These are phyloP conservation scores for Macroteleia sp. DNA, from an alignment of 2,888 invertebrate species.

Conservation along the genomic window DNA sequence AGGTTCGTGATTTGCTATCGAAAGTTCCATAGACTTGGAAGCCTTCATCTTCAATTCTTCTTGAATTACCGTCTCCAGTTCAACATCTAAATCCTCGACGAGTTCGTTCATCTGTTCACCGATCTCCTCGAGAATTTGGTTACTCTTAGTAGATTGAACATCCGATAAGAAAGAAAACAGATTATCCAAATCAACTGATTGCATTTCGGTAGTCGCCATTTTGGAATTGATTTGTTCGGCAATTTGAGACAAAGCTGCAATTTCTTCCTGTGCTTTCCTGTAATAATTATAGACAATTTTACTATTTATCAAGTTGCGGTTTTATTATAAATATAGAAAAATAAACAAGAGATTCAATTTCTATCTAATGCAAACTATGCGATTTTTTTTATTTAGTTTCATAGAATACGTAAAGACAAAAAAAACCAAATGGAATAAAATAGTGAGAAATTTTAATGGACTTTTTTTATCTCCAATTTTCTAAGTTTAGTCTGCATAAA, in stretches of 20 bases:
- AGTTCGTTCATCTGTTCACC: slow-evolving; percentile 93
- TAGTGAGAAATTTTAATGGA: no score
- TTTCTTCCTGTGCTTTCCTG: slow-evolving; percentile 88
- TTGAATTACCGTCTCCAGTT: slow-evolving; percentile 88
- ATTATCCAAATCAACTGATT: slow-evolving; percentile 94
- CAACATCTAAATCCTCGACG: slow-evolving; percentile 92
- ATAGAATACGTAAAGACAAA: no score
- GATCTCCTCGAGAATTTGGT: slow-evolving; percentile 91
- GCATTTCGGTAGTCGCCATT: slow-evolving; percentile 85
- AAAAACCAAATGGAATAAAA: no score
- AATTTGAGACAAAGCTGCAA: slow-evolving; percentile 89
- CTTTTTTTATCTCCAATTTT: no score
- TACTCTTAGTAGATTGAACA: slow-evolving; percentile 87
- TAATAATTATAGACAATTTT: slow-evolving; percentile 76
- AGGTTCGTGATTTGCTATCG: slow-evolving; percentile 38
- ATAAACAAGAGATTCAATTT: no score
- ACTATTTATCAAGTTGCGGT: no score
- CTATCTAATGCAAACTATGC: no score
- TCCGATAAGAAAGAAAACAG: slow-evolving; percentile 95
- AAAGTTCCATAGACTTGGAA: slow-evolving; percentile 40
- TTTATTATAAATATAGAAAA: no score
- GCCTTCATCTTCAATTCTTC: slow-evolving; percentile 83
- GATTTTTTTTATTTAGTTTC: no score
- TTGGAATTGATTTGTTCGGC: slow-evolving; percentile 89
- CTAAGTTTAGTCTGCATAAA: no score